Percentiles rank a stretch among this genome's conserved stretches.
Evolutionary conservation across 2,113 vertebrate genomes (phyloP).

Genomic region (Protobothrops flavoviridis): DNA sequence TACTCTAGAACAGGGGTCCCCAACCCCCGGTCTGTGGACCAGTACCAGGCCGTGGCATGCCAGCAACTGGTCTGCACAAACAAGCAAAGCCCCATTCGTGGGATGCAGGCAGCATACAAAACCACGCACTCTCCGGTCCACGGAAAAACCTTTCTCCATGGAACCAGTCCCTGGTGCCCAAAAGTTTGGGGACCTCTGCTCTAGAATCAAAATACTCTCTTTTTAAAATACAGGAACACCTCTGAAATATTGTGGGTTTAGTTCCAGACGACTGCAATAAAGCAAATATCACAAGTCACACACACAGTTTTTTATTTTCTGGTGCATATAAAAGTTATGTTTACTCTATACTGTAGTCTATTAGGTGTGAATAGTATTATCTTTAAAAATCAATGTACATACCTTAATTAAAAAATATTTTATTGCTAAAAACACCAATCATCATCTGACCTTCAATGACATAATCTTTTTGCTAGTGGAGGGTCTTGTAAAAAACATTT

Average conservation of each 20-base stretch:
- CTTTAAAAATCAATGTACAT: neutral
- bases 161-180: too few relatives aligned
- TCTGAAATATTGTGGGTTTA: neutral
- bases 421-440: neutral
- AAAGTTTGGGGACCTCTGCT: too few relatives aligned
- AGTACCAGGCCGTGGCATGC: rapidly evolving
- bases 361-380: neutral
- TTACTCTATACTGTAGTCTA: neutral
- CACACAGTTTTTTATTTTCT: neutral
- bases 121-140: too few relatives aligned
- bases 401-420: neutral
- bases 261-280: neutral
- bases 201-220: neutral
- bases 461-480: neutral
- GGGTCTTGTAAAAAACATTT: neutral
- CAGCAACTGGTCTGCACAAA: too few relatives aligned
- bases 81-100: too few relatives aligned
- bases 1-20: neutral
- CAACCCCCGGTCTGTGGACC: too few relatives aligned
- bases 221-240: neutral
- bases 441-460: neutral
- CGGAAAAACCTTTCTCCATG: too few relatives aligned
- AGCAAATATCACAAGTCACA: neutral
- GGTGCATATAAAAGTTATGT: neutral
- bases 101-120: too few relatives aligned